A percentile compares a stretch with the other conserved stretches of the same genome.
These are phyloP conservation scores for Drosophila orena DNA, from an alignment of 1,140 invertebrate genomes.

Conservation along the genomic window DNA sequence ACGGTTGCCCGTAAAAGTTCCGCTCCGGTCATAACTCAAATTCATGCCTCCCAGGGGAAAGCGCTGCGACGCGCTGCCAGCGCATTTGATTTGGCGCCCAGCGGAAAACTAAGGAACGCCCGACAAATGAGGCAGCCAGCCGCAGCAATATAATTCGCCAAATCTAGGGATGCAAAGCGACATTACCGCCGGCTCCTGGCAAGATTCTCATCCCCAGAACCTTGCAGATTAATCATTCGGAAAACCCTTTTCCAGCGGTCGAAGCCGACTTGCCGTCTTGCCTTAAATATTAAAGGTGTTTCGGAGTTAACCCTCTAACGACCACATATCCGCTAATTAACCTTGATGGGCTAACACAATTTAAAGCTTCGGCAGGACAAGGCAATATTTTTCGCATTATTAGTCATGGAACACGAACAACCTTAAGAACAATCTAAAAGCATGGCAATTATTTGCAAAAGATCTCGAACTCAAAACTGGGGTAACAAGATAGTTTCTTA, in stretches of 20 bases:
- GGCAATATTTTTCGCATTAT: no score
- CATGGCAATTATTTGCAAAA: no score
- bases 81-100: conserved; percentile 70
- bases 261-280: neutral
- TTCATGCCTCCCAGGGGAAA: conserved; percentile 75
- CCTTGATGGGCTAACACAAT: no score
- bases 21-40: conserved; percentile 80
- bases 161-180: conserved; percentile 48
- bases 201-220: conserved; percentile 15
- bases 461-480: no score
- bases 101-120: conserved; percentile 1
- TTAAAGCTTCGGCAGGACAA: no score
- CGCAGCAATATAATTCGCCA: conserved; percentile 75
- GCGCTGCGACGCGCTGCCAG: conserved; percentile 41
- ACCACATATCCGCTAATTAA: conserved; percentile 3
- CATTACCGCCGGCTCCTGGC: conserved; percentile 31
- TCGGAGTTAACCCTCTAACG: conserved; percentile 16
- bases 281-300: conserved; percentile 6
- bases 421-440: no score
- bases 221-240: conserved; percentile 29
- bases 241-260: neutral
- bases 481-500: no score
- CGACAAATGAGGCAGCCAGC: conserved; percentile 78
- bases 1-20: conserved; percentile 76
- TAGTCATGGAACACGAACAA: no score